These are phyloP conservation scores for Apodemia zela DNA, from an alignment of 2,888 invertebrate species.

Conservation along the genomic window DNA sequence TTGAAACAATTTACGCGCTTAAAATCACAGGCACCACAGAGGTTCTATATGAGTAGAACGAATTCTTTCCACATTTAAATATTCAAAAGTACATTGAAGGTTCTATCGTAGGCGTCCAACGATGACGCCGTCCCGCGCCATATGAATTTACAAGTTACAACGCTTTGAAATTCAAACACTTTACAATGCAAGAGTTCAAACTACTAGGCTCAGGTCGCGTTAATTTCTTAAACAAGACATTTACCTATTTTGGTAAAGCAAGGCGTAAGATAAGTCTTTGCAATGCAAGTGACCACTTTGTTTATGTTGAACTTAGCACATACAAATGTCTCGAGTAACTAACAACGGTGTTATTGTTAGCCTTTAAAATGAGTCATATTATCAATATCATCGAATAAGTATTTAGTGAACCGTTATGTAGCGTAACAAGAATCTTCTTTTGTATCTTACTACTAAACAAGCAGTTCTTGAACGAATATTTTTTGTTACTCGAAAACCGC, in stretches of 20 bases:
- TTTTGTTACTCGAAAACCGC: too few species aligned
- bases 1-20: conserved; percentile 6
- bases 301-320: conserved; percentile 55
- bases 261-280: conserved; percentile 43
- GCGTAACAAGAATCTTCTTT: too few species aligned
- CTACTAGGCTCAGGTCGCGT: conserved; percentile 37
- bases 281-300: conserved; percentile 56
- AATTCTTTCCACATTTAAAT: conserved; percentile 32
- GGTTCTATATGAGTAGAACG: conserved; percentile 22
- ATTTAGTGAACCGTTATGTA: too few species aligned
- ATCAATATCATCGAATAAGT: too few species aligned
- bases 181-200: conserved; percentile 49
- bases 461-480: too few species aligned
- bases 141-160: conserved; percentile 50
- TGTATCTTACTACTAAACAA: too few species aligned
- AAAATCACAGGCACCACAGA: conserved; percentile 4
- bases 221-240: conserved; percentile 44
- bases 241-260: conserved; percentile 44
- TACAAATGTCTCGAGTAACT: conserved; percentile 15
- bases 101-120: conserved; percentile 57
- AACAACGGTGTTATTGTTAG: background rate
- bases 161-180: conserved; percentile 48
- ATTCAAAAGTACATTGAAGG: conserved; percentile 43
- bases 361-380: background rate
- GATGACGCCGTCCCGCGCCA: conserved; percentile 58